A percentile compares a stretch with the other conserved stretches of the same genome.
These are phyloP conservation scores for Hiodon tergisus DNA, from an alignment of 2,113 vertebrate species.

Conservation along the genomic window DNA sequence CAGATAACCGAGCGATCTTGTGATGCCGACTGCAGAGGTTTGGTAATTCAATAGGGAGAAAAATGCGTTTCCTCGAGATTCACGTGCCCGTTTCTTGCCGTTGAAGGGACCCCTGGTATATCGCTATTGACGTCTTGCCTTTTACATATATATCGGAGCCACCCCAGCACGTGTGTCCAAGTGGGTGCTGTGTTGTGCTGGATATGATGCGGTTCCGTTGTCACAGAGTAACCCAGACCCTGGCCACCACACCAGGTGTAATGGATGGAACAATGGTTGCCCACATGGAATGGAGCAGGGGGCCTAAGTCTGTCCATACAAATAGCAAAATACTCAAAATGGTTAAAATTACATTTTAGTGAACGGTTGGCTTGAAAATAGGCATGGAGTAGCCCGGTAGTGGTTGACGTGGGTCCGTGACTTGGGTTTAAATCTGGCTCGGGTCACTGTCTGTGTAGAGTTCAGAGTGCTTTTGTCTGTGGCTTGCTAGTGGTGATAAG, in stretches of 20 bases:
- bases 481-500: slow-evolving; percentile 23
- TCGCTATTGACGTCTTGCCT: background rate
- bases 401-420: too few species aligned
- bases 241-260: too few species aligned
- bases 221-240: too few species aligned
- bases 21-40: slow-evolving; percentile 26
- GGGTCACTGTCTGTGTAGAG: slow-evolving; percentile 7
- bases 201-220: too few species aligned
- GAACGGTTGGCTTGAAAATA: too few species aligned
- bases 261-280: too few species aligned
- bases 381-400: background rate
- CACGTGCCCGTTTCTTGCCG: background rate
- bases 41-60: slow-evolving; percentile 10
- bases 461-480: slow-evolving; percentile 35
- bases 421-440: too few species aligned
- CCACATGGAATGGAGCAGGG: background rate
- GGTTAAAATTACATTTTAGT: background rate
- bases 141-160: too few species aligned
- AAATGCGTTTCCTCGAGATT: slow-evolving; percentile 1
- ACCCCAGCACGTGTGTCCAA: too few species aligned
- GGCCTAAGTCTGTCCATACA: background rate
- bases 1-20: slow-evolving; percentile 26
- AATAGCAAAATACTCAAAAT: background rate
- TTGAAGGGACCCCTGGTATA: background rate
- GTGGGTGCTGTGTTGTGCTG: too few species aligned